These are phyloP conservation scores for Nibea coibor DNA, from an alignment of 2,113 vertebrate species.

Conservation along the genomic window DNA sequence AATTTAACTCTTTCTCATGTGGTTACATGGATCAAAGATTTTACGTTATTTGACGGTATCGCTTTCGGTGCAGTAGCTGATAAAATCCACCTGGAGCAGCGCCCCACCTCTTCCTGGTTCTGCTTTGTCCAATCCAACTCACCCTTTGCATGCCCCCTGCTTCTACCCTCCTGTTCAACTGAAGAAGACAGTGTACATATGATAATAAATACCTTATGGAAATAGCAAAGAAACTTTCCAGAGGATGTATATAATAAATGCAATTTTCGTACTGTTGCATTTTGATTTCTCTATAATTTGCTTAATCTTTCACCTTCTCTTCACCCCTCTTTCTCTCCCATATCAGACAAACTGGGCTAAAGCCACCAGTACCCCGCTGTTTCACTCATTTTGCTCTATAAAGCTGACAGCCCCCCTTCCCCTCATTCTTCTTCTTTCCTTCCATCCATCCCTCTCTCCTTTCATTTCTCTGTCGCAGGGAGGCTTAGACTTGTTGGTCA, in stretches of 20 bases:
- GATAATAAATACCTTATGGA: too few species aligned
- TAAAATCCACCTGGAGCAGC: neutral
- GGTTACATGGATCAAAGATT: neutral
- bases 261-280: neutral
- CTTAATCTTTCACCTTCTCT: neutral
- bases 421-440: conserved; percentile 43
- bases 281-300: neutral
- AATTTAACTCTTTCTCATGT: conserved; percentile 12
- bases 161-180: neutral
- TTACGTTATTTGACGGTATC: neutral
- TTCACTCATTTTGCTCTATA: conserved; percentile 40
- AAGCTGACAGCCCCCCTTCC: conserved; percentile 31
- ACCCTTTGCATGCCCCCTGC: neutral
- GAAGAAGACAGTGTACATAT: too few species aligned
- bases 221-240: too few species aligned
- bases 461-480: conserved; percentile 59
- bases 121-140: neutral
- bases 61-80: neutral
- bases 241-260: neutral
- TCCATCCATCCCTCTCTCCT: conserved; percentile 54
- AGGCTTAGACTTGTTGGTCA: conserved; percentile 69
- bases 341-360: conserved; percentile 47
- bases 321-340: neutral
- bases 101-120: neutral
- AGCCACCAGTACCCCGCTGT: conserved; percentile 67